These are phyloP conservation scores for Gymnogyps californianus DNA, from an alignment of 2,113 vertebrate species.

Conservation along the genomic window DNA sequence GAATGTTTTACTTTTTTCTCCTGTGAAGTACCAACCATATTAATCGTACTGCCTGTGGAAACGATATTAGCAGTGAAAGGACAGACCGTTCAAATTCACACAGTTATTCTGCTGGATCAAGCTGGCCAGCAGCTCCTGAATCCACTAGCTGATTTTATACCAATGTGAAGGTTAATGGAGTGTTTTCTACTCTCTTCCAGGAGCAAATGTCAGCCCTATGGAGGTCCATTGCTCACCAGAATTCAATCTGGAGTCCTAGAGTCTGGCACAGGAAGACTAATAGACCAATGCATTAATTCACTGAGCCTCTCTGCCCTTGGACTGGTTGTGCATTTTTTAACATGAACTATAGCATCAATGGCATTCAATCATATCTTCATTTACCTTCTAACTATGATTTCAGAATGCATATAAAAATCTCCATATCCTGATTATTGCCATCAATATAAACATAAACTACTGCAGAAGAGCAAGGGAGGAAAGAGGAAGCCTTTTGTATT, in stretches of 20 bases:
- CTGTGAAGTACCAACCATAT: not conserved
- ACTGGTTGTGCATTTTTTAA: conserved; percentile 14
- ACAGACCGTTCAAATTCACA: not conserved
- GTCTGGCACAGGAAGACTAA: conserved; percentile 9
- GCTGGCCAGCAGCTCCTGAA: not conserved
- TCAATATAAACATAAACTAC: conserved; percentile 6
- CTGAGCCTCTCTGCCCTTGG: not conserved
- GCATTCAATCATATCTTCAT: conserved; percentile 60
- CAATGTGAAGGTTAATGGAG: conserved; percentile 8
- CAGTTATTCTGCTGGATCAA: not conserved
- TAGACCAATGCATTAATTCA: conserved; percentile 36
- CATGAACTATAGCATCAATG: conserved; percentile 16
- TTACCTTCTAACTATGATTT: conserved; percentile 34
- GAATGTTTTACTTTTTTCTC: not conserved
- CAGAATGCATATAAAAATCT: conserved; percentile 17
- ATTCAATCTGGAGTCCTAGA: not conserved
- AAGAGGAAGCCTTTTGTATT: not conserved
- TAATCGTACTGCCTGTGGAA: not conserved
- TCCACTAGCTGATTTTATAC: conserved; percentile 26
- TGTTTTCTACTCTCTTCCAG: not conserved
- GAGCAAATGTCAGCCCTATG: conserved; percentile 38
- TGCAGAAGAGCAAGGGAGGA: not conserved
- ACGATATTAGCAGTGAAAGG: not conserved
- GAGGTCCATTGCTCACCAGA: conserved; percentile 29
- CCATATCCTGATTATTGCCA: conserved; percentile 38